These are phyloP conservation scores for Platygyra sinensis DNA, from an alignment of 64 coral and sea anemone species.

Conservation along the genomic window DNA sequence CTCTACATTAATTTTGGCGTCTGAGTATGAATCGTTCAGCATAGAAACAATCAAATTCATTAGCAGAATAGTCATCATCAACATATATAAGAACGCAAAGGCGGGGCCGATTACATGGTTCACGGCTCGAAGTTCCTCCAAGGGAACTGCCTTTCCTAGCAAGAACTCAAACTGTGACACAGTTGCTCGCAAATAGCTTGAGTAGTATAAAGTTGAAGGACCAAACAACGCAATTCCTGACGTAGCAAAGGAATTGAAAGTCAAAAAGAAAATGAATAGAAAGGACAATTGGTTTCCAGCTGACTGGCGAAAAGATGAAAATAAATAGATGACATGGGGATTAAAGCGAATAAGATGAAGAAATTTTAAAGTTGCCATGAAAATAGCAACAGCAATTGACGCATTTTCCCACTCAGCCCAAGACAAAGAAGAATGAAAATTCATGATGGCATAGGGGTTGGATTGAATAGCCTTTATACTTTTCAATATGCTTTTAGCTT, in stretches of 20 bases:
- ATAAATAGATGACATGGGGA: background rate
- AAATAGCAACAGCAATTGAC: background rate
- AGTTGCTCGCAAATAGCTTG: background rate
- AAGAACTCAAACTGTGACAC: background rate
- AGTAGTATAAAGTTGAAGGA: background rate
- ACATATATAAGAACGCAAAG: background rate
- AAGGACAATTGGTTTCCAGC: background rate
- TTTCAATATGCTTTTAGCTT: slow-evolving; percentile 5
- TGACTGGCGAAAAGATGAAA: slow-evolving; percentile 4
- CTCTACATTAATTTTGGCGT: background rate
- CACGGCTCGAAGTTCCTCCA: background rate
- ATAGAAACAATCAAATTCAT: slow-evolving; percentile 8
- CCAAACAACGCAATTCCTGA: background rate
- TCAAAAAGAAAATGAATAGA: background rate
- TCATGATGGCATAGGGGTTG: background rate
- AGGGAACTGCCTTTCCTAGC: background rate
- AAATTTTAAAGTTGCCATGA: slow-evolving; percentile 9
- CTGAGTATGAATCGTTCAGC: background rate
- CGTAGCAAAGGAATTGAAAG: background rate
- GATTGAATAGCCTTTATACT: background rate
- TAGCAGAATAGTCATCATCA: background rate
- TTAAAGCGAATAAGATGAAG: slow-evolving; percentile 8
- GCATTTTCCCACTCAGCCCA: slow-evolving; percentile 1
- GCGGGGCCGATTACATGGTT: background rate
- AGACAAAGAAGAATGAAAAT: background rate